Conservation (phyloP, 2,888 invertebrate species). For the Laspeyria flexula region DNA sequence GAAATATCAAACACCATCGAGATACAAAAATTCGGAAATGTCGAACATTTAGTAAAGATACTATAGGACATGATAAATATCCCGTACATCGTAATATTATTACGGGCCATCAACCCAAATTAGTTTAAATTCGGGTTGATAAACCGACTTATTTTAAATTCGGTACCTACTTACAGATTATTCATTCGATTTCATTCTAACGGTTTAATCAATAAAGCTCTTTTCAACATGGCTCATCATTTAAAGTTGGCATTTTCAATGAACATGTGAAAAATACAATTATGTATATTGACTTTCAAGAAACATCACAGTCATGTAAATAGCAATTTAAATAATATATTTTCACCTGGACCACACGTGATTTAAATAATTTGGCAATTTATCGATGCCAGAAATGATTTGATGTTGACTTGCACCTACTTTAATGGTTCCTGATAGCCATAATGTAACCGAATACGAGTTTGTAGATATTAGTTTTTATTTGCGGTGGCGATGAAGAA, state of each 20-base stretch:
- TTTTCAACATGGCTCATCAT: neutral
- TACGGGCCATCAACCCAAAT: too few relatives aligned
- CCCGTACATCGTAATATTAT: too few relatives aligned
- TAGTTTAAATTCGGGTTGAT: too few relatives aligned
- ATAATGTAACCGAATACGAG: conserved; percentile 56
- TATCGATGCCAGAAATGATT: conserved; percentile 66
- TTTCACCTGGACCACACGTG: conserved; percentile 53
- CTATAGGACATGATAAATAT: too few relatives aligned
- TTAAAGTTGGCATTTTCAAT: neutral
- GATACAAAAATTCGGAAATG: too few relatives aligned
- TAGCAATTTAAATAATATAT: conserved; percentile 44
- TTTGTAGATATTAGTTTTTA: conserved; percentile 57
- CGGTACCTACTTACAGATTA: too few relatives aligned
- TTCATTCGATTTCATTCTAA: neutral
- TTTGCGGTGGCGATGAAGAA: conserved; percentile 59
- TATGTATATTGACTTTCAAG: conserved; percentile 43
- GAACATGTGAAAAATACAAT: conserved; percentile 31
- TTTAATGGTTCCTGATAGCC: conserved; percentile 48
- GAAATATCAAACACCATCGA: too few relatives aligned
- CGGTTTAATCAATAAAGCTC: neutral
- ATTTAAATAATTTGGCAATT: conserved; percentile 76
- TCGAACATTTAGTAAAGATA: too few relatives aligned
- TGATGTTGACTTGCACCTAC: conserved; percentile 58
- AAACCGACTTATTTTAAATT: too few relatives aligned
- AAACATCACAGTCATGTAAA: conserved; percentile 39